Conservation (phyloP, 2,888 invertebrate genomes). For the Apotomis capreana region DNA sequence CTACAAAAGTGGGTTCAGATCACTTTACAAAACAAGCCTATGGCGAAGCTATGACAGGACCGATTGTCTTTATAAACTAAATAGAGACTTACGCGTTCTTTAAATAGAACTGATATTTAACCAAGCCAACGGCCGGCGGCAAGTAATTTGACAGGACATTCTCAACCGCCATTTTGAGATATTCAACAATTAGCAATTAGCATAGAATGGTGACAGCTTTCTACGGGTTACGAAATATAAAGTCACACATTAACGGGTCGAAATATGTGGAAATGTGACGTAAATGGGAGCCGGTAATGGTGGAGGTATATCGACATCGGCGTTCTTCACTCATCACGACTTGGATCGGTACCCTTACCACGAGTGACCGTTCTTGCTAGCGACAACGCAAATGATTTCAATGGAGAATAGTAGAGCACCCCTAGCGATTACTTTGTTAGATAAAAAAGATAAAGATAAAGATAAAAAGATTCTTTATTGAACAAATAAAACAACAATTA, state of each 20-base stretch:
- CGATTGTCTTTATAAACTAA: background rate
- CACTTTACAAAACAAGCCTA: conserved; percentile 3
- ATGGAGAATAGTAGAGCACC: too few relatives aligned
- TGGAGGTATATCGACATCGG: background rate
- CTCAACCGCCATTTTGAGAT: conserved; percentile 33
- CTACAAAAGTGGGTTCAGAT: background rate
- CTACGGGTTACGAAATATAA: conserved; percentile 39
- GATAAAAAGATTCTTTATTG: too few relatives aligned
- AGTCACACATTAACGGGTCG: conserved; percentile 36
- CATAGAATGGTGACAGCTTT: conserved; percentile 62
- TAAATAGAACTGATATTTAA: conserved; percentile 9
- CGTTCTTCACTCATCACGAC: conserved; percentile 1
- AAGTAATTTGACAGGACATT: conserved; percentile 51
- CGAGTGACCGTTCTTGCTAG: too few relatives aligned
- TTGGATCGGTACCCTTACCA: background rate
- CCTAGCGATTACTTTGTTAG: too few relatives aligned
- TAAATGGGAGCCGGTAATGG: conserved; percentile 26
- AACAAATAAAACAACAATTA: too few relatives aligned
- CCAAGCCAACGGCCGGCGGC: background rate
- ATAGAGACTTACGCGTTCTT: background rate
- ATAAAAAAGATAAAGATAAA: too few relatives aligned
- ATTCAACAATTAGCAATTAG: conserved; percentile 62
- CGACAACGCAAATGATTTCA: too few relatives aligned
- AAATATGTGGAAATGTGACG: conserved; percentile 28
- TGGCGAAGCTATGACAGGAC: background rate